These are phyloP conservation scores for Plumapathes pennacea DNA, from an alignment of 92 coral and sea anemone species.

Conservation along the genomic window DNA sequence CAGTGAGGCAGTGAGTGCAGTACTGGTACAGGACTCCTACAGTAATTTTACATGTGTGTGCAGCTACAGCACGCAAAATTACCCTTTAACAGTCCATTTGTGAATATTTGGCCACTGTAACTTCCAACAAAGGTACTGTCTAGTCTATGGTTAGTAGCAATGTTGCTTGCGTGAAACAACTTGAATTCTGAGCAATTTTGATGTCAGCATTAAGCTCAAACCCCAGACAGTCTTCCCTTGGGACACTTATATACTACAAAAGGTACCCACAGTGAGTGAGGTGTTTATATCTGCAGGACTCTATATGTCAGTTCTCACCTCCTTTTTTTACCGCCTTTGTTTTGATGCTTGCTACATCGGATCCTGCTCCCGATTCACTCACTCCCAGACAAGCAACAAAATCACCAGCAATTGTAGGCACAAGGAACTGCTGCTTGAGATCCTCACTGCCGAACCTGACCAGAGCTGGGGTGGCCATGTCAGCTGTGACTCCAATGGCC, in stretches of 20 bases:
- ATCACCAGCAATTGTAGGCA: slow-evolving; percentile 93
- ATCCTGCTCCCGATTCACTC: slow-evolving; percentile 96
- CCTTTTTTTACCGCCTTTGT: slow-evolving; percentile 95
- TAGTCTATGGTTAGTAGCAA: too few species aligned
- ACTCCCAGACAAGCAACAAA: slow-evolving; percentile 96
- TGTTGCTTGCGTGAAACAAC: not conserved
- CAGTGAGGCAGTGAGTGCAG: too few species aligned
- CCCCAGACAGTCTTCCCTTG: too few species aligned
- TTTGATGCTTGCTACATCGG: slow-evolving; percentile 96
- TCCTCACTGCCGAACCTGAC: slow-evolving; percentile 94
- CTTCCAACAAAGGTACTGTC: too few species aligned
- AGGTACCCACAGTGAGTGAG: not conserved
- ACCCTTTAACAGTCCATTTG: too few species aligned
- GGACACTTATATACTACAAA: not conserved
- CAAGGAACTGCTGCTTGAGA: slow-evolving; percentile 81
- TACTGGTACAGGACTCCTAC: too few species aligned
- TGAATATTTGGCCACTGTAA: too few species aligned
- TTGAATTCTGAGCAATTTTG: not conserved
- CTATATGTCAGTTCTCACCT: slow-evolving; percentile 40
- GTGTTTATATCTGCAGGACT: not conserved
- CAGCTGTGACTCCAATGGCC: slow-evolving; percentile 97
- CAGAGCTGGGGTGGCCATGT: slow-evolving; percentile 95
- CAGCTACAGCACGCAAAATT: too few species aligned
- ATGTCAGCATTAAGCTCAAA: not conserved
- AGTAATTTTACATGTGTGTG: too few species aligned